Base-by-base conservation (phyloP, 2,888 invertebrate genomes). In the Icerya purchasi region DNA sequence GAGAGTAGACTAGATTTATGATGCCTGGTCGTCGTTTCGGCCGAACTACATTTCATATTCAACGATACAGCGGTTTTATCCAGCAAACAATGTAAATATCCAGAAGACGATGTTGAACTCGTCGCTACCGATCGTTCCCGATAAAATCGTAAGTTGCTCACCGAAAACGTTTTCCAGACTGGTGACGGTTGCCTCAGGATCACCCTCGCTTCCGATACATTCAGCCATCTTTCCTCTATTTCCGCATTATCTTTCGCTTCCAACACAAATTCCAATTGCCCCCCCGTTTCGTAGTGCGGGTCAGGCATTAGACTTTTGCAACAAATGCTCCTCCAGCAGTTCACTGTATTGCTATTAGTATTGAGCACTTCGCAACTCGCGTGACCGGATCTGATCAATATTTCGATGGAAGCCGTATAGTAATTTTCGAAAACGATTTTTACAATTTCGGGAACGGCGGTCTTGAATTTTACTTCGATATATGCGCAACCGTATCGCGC, bases 161-260 rank as follows among this genome's bases (percentile, higher is more conserved):
- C 49, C 18, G 58, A 58, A 25, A 62, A 62, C 2, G 61, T 61
- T 20, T 56, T 59, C 36, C 63, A 63, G 50, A 59, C 56, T 1
- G 63, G 61, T 1, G 63, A 63, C 10, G 63, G 62, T 56, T 63
- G 63, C 20, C 58, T 49, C 22, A 63, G 59, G 36, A 62, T 58
- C n/a, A 63, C 56, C 56, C 62, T 59, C n/a, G 62, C 50, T 22
- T 61, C 62, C 5, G 60, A 61, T 49, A 63, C 60, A 3, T 63
- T 61, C 3, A 24, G 54, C 63, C 63, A 63, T 10, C n/a, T 20
- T 14, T 2, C n/a, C 19, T 5, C 5, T 52, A 52, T n/a, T 8
- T 18, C 22, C n/a, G n/a, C 54, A 54, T 54, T 22, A 22, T 1
- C n/a, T 8, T 49, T 24, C 3, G 62, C 56, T 14, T 25, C 49